A percentile compares a stretch with the other conserved stretches of the same genome.
Evolutionary conservation across 2,113 vertebrate species (phyloP).

Genomic region (Menidia beryllina): DNA sequence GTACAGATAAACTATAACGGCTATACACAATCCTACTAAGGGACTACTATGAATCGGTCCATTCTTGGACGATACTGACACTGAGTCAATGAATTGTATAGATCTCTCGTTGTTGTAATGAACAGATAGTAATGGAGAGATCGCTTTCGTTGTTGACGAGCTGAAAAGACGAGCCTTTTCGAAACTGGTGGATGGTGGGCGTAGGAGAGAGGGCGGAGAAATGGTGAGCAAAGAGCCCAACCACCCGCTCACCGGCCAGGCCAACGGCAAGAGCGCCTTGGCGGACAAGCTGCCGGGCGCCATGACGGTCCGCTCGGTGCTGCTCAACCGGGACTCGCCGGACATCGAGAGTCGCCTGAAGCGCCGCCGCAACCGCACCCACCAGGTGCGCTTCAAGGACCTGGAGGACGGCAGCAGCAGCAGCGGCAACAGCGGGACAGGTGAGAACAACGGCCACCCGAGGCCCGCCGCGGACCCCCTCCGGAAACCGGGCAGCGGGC

Average conservation of each 20-base stretch:
- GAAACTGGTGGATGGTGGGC: conserved; percentile 75
- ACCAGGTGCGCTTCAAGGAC: conserved; percentile 90
- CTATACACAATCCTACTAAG: conserved; percentile 38
- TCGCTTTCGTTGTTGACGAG: conserved; percentile 42
- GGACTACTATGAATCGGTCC: conserved; percentile 20
- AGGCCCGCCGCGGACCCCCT: conserved; percentile 63
- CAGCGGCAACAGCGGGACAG: conserved; percentile 71
- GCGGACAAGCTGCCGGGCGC: conserved; percentile 81
- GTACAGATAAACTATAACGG: conserved; percentile 35
- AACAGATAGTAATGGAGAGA: conserved; percentile 35
- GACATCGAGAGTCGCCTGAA: conserved; percentile 85
- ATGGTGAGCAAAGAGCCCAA: conserved; percentile 87
- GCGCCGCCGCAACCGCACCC: conserved; percentile 84
- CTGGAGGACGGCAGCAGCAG: conserved; percentile 81
- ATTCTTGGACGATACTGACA: conserved; percentile 52
- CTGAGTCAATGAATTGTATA: conserved; percentile 34
- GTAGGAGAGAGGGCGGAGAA: conserved; percentile 51
- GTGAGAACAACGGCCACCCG: conserved; percentile 69
- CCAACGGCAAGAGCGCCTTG: conserved; percentile 78
- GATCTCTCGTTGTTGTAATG: conserved; percentile 36
- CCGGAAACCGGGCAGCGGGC: conserved; percentile 68
- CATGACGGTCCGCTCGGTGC: conserved; percentile 86
- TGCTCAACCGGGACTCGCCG: conserved; percentile 86
- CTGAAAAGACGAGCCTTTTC: conserved; percentile 56
- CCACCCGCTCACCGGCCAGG: conserved; percentile 76